Evolutionary conservation across 2,888 invertebrate genomes (phyloP).

Genomic region (Zaprionus obscuricornis): DNA sequence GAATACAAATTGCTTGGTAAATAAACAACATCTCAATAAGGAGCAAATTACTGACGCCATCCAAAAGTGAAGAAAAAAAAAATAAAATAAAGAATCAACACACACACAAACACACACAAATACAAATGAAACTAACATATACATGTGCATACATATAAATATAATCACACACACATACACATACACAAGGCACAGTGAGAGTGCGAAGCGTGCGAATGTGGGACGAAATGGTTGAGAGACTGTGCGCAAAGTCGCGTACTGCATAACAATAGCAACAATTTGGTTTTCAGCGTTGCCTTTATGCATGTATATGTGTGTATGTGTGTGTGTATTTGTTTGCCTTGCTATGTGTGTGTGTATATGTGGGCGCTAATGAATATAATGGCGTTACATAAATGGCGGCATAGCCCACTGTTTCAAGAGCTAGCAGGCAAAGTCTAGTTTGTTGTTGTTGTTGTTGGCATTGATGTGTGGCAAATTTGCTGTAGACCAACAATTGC

Average conservation of each 20-base stretch:
- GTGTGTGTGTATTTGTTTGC: conserved; percentile 20
- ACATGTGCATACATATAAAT: conserved; percentile 40
- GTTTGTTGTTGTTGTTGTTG: conserved; percentile 30
- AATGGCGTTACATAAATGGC: conserved; percentile 74
- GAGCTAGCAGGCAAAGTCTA: conserved; percentile 31
- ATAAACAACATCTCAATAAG: conserved; percentile 80
- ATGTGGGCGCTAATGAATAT: conserved; percentile 72
- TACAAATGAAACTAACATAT: not conserved
- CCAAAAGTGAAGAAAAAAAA: conserved; percentile 47
- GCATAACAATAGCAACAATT: conserved; percentile 76
- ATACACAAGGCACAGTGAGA: not conserved
- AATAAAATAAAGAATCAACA: conserved; percentile 50
- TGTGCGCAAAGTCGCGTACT: conserved; percentile 48
- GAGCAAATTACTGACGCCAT: conserved; percentile 77
- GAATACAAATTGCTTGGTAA: conserved; percentile 79
- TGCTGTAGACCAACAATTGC: conserved; percentile 48
- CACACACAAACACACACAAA: conserved; percentile 20
- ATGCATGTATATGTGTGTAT: conserved; percentile 13
- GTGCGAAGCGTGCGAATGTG: not conserved
- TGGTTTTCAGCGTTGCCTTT: conserved; percentile 38
- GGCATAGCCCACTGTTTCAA: conserved; percentile 36
- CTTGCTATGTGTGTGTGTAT: conserved; percentile 6
- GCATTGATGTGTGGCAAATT: conserved; percentile 66
- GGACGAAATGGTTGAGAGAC: not conserved
- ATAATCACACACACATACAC: conserved; percentile 38